Conservation (phyloP, 2,113 vertebrate genomes). For the Etia nguti region DNA sequence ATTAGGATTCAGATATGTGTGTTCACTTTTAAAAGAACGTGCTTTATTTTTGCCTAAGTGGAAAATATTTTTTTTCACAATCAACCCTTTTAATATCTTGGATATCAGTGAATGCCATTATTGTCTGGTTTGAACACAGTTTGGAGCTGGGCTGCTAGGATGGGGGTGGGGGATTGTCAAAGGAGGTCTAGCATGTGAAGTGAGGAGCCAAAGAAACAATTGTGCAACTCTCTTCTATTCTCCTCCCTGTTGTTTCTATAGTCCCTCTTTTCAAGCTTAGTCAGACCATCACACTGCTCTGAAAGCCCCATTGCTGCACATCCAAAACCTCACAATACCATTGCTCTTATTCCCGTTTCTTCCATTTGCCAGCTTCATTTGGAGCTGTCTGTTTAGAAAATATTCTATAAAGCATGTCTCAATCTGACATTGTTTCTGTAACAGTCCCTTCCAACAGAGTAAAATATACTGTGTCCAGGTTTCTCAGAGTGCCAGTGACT, state of each 20-base stretch:
- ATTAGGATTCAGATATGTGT: neutral
- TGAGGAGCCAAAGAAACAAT: conserved; percentile 7
- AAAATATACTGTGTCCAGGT: neutral
- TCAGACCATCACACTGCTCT: neutral
- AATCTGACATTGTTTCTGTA: conserved; percentile 10
- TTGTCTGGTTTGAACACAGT: neutral
- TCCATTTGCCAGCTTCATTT: conserved; percentile 4
- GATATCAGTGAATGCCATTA: neutral
- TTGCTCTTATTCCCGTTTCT: neutral
- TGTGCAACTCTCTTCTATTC: conserved; percentile 9
- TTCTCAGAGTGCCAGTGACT: neutral
- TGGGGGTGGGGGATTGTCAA: neutral
- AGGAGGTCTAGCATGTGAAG: neutral
- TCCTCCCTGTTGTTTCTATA: neutral
- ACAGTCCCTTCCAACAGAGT: neutral
- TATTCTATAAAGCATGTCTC: conserved; percentile 25
- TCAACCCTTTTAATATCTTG: neutral
- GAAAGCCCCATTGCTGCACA: neutral
- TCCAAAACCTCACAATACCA: neutral
- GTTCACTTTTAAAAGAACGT: neutral
- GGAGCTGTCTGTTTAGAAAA: conserved; percentile 6
- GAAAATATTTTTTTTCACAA: neutral
- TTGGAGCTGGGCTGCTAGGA: neutral
- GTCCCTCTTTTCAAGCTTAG: neutral
- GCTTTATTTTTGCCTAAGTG: neutral